Evolutionary conservation across 2,113 vertebrate genomes (phyloP).

Genomic region (Plotosus lineatus): DNA sequence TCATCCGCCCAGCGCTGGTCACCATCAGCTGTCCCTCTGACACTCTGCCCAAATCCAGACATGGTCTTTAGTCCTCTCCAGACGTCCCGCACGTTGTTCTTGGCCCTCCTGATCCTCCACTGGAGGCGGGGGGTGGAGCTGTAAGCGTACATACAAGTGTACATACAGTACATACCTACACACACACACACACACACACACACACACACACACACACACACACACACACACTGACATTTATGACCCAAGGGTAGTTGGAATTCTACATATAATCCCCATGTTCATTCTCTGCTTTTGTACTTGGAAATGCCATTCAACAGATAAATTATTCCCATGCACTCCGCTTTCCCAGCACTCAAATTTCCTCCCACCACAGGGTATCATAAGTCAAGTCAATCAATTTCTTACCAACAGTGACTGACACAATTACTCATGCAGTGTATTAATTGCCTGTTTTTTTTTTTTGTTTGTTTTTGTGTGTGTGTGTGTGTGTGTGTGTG

Average conservation of each 20-base stretch:
- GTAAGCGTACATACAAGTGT: too few relatives aligned
- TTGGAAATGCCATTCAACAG: slow-evolving; percentile 41
- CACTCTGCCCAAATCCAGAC: too few relatives aligned
- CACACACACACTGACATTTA: slow-evolving; percentile 45
- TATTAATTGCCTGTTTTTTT: slow-evolving; percentile 38
- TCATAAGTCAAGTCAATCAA: slow-evolving; percentile 32
- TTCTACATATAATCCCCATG: slow-evolving; percentile 33
- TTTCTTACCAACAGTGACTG: slow-evolving; percentile 41
- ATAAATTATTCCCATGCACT: slow-evolving; percentile 48
- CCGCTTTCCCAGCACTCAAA: background rate
- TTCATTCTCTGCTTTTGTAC: slow-evolving; percentile 25
- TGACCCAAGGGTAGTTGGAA: slow-evolving; percentile 24
- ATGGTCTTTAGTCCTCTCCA: too few relatives aligned
- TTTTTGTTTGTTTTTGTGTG: too few relatives aligned
- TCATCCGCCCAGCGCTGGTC: too few relatives aligned
- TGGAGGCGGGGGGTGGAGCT: too few relatives aligned
- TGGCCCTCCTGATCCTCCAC: too few relatives aligned
- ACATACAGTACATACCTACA: too few relatives aligned
- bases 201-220: background rate
- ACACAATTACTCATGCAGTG: slow-evolving; percentile 29
- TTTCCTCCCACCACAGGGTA: background rate
- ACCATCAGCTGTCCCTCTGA: too few relatives aligned
- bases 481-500: too few relatives aligned
- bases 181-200: too few relatives aligned
- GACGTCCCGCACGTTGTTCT: too few relatives aligned